Conservation (phyloP, 2,113 vertebrate genomes). For the Pygoscelis adeliae region DNA sequence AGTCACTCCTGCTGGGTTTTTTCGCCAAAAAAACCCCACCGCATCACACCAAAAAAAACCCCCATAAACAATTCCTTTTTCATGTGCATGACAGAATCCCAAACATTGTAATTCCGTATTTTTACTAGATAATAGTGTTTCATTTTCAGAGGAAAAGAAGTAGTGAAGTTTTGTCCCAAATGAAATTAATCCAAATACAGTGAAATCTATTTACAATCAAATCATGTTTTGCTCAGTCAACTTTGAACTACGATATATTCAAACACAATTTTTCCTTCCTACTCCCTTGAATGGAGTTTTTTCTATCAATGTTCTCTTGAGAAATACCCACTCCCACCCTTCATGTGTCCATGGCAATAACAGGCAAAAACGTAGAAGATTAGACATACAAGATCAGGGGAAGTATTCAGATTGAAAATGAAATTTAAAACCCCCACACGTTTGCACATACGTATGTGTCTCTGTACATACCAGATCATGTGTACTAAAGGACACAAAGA, state of each 20-base stretch:
- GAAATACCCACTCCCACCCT: not conserved
- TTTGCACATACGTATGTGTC: not conserved
- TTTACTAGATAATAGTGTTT: not conserved
- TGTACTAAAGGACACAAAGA: not conserved
- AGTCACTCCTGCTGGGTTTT: not conserved
- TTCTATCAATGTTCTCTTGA: fast-evolving
- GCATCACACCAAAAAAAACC: not conserved
- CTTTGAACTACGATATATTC: not conserved
- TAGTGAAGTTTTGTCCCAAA: not conserved
- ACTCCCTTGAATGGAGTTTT: not conserved
- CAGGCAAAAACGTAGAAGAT: not conserved
- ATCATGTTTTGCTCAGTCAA: not conserved
- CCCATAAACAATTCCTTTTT: not conserved
- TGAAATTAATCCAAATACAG: not conserved
- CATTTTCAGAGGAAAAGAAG: not conserved
- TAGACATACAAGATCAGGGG: not conserved
- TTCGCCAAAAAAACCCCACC: not conserved
- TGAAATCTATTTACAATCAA: not conserved
- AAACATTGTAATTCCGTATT: not conserved
- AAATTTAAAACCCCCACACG: fast-evolving
- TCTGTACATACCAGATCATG: not conserved
- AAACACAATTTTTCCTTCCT: not conserved
- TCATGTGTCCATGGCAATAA: not conserved
- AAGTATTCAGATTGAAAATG: not conserved
- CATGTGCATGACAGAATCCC: not conserved